A percentile compares a stretch with the other conserved stretches of the same genome.
Conservation (phyloP, 1,140 invertebrate genomes). For the Lysiphlebus fabarum region DNA sequence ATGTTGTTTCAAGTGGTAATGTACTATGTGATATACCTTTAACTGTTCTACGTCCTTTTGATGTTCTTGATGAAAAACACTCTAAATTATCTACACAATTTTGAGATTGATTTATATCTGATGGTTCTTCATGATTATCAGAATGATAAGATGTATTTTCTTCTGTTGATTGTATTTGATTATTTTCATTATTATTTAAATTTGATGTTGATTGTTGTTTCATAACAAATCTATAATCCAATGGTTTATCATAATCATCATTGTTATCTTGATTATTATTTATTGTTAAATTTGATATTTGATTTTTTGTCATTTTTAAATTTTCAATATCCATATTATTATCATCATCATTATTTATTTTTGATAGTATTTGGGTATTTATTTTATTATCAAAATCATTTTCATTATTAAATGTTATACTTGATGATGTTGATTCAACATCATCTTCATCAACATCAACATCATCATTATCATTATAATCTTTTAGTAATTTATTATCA, state of each 20-base stretch:
- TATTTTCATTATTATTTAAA: slow-evolving; percentile 26
- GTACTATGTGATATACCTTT: slow-evolving; percentile 46
- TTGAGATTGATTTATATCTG: background rate
- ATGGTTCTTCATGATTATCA: slow-evolving; percentile 19
- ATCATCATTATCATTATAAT: too few species aligned
- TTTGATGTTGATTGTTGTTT: slow-evolving; percentile 11
- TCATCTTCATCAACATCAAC: background rate
- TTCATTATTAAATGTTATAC: slow-evolving; percentile 20
- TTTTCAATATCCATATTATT: slow-evolving; percentile 15
- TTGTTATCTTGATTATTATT: slow-evolving; percentile 25
- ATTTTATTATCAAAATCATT: slow-evolving; percentile 16
- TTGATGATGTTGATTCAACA: slow-evolving; percentile 8
- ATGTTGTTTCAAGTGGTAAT: slow-evolving; percentile 47
- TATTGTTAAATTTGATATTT: slow-evolving; percentile 38
- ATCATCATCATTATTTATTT: slow-evolving; percentile 17
- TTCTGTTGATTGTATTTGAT: slow-evolving; percentile 22
- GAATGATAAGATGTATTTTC: slow-evolving; percentile 12
- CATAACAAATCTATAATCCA: slow-evolving; percentile 34
- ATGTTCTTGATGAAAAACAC: slow-evolving; percentile 14
- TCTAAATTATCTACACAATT: too few species aligned
- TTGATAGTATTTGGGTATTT: slow-evolving; percentile 21
- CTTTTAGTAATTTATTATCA: background rate
- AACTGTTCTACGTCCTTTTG: slow-evolving; percentile 42
- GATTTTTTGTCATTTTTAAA: slow-evolving; percentile 19
- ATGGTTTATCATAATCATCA: slow-evolving; percentile 27